phyloP scores from a whole-genome alignment of 2,113 vertebrate species.

The Paratilapia polleni region DNA sequence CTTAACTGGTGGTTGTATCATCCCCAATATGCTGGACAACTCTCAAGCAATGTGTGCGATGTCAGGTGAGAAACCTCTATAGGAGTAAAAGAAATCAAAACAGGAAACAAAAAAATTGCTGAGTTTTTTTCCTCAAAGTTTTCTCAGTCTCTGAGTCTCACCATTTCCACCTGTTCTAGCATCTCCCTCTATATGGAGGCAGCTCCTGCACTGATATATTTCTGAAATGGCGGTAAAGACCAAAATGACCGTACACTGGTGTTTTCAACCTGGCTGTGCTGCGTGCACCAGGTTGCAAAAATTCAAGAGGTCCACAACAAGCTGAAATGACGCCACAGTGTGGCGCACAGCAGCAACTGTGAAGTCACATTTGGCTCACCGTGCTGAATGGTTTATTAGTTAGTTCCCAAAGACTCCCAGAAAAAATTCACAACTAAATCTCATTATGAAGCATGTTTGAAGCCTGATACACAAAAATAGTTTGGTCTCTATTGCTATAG shows the following conservation, averaged over 20 bases:
- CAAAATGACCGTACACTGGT: background rate
- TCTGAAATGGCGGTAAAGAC: background rate
- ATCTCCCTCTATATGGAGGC: background rate
- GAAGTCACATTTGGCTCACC: background rate
- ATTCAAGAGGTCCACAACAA: background rate
- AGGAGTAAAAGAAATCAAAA: background rate
- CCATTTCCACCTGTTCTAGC: background rate
- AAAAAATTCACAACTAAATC: too few species aligned
- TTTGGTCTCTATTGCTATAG: too few species aligned
- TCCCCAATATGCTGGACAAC: background rate
- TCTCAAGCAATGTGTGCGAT: background rate
- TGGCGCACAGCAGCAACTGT: background rate
- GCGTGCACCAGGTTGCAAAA: background rate
- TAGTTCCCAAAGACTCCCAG: background rate
- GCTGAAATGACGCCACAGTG: background rate
- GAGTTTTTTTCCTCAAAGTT: background rate
- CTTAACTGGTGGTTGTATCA: background rate
- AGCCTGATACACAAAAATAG: too few species aligned
- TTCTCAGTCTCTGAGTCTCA: background rate
- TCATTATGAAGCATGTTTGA: too few species aligned
- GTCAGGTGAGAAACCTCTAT: background rate
- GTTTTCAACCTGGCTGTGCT: background rate
- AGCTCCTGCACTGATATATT: background rate
- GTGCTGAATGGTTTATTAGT: too few species aligned
- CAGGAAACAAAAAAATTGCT: background rate